Percentiles rank a stretch among this genome's conserved stretches.
These are phyloP conservation scores for Potamarius usumacintae DNA, from an alignment of 2,113 vertebrate species.

Conservation along the genomic window DNA sequence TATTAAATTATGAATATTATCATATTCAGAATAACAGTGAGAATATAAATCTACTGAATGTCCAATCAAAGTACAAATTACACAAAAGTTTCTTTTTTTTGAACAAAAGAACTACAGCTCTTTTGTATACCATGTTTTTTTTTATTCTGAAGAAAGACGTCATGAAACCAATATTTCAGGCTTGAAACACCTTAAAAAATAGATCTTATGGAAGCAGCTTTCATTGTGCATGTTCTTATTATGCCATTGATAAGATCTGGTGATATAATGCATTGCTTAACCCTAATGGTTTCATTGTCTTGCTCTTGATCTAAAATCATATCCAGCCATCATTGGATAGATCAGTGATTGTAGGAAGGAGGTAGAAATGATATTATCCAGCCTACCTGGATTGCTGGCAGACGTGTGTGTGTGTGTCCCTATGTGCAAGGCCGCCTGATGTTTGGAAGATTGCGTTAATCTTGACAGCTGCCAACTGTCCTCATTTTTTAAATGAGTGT, in stretches of 20 bases:
- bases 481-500: slow-evolving; percentile 24
- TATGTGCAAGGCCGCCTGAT: slow-evolving; percentile 4
- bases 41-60: not conserved
- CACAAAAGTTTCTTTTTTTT: not conserved
- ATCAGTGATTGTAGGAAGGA: slow-evolving; percentile 4
- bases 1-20: too few species aligned
- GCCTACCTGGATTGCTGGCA: not conserved
- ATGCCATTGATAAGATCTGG: not conserved
- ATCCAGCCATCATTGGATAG: not conserved
- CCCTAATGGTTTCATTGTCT: not conserved
- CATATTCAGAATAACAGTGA: too few species aligned
- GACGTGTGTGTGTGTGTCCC: slow-evolving; percentile 25
- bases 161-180: not conserved
- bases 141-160: not conserved
- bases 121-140: not conserved
- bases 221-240: not conserved
- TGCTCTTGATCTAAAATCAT: slow-evolving; percentile 12
- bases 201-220: not conserved
- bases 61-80: not conserved
- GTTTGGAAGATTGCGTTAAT: slow-evolving; percentile 6
- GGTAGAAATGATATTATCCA: slow-evolving; percentile 24
- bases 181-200: not conserved
- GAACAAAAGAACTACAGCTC: not conserved
- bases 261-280: not conserved
- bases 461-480: slow-evolving; percentile 33